Base-by-base conservation (phyloP, 2,888 invertebrate species). In the Odontocolon sp. region DNA sequence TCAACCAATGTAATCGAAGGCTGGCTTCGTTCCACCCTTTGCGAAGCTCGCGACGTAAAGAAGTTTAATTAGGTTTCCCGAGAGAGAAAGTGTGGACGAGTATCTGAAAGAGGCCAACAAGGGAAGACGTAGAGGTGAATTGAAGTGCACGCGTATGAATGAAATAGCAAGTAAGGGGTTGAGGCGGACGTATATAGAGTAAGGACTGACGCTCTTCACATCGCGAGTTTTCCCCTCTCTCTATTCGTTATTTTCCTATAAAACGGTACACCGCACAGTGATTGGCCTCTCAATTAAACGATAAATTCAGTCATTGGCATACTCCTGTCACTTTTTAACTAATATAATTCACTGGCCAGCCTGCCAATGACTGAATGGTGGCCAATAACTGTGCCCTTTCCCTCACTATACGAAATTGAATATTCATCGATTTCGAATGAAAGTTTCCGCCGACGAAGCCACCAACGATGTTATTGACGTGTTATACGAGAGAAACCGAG, bases 41-140 rank as follows among this genome's bases (percentile, higher is more conserved):
- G 31, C 40, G 11, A 28, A 6, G 11, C 28, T 45, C 26, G 38
- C 61, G 45, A 57, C 42, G 21, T 66, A 68, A 69, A 78, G 78
- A 84, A 84, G 79, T 85, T 82, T 81, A 83, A 85, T 84, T 85
- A 82, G 75, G 80, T 83, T 76, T 75, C 64, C 56, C 3, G 57
- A 23, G 5, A 23, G 33, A 18, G 38, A 33, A 14, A 18, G 16
- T 52, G 31, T 38, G 71, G 45, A n/a, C n/a, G n/a, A n/a, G n/a
- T n/a, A n/a, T n/a, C 21, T 67, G 61, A 52, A 31, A 56, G 57
- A 54, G 59, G 8, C 8, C 52, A 61, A 42, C 14, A 47, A 38
- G 50, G 18, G 63, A 36, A 54, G 57, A 23, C 47, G 33, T n/a
- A 3, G 50, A 26, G 31, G 18, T 31, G 68, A 69, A 63, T 63